These are phyloP conservation scores for Neoascia interrupta DNA, from an alignment of 2,888 invertebrate genomes.

Conservation along the genomic window DNA sequence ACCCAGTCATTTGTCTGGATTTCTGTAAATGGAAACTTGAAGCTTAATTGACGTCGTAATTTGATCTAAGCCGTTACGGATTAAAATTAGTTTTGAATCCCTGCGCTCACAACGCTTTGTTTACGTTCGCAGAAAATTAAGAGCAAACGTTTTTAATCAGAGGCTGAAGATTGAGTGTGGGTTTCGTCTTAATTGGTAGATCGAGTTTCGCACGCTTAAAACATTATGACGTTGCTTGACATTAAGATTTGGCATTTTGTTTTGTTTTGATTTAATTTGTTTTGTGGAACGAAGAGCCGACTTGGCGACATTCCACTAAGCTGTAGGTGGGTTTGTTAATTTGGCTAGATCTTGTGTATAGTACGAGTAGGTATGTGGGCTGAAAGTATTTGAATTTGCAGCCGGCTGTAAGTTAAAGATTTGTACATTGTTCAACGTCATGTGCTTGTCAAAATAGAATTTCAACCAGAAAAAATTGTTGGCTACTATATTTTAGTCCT, in stretches of 20 bases:
- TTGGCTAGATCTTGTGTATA: no score
- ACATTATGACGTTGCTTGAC: constrained; percentile 17
- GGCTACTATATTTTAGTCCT: no score
- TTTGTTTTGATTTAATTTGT: background rate
- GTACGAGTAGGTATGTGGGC: no score
- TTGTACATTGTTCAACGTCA: no score
- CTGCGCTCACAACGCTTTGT: constrained; percentile 24
- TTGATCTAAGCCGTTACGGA: constrained; percentile 18
- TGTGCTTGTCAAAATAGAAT: no score
- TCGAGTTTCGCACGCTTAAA: constrained; percentile 17
- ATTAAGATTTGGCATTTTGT: constrained; percentile 22
- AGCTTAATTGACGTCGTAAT: constrained; percentile 43
- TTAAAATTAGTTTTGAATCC: constrained; percentile 12
- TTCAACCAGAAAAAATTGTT: no score
- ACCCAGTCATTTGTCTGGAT: no score
- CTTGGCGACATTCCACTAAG: constrained; percentile 29
- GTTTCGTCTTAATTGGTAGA: constrained; percentile 49
- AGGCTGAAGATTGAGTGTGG: constrained; percentile 27
- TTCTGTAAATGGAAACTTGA: constrained; percentile 38
- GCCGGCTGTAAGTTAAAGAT: no score
- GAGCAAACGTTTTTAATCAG: constrained; percentile 14
- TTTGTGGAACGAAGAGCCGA: constrained; percentile 25
- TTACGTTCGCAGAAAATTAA: constrained; percentile 28
- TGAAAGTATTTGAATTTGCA: no score
- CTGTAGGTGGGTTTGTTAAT: constrained; percentile 29